Evolutionary conservation across 1,140 invertebrate species (phyloP).

Genomic region (Homalodisca vitripennis): DNA sequence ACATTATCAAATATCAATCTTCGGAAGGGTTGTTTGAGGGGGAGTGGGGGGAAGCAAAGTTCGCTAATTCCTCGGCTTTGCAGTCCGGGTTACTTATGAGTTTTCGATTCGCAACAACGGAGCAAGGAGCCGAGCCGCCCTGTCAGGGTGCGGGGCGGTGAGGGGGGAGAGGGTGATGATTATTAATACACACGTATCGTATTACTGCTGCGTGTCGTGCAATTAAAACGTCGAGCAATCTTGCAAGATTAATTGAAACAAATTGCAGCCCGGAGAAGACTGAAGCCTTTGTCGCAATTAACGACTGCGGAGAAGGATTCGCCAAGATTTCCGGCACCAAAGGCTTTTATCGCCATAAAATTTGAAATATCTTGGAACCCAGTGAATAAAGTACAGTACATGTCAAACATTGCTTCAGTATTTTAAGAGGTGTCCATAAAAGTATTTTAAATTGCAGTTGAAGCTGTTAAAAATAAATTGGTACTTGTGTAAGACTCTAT

Average conservation of each 20-base stretch:
- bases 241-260: conserved; percentile 36
- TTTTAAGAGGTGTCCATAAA: no score
- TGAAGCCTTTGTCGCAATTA: conserved; percentile 10
- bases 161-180: conserved; percentile 35
- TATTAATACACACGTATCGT: conserved; percentile 39
- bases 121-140: neutral
- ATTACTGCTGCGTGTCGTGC: conserved; percentile 32
- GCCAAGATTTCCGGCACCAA: neutral
- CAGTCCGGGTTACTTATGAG: conserved; percentile 30
- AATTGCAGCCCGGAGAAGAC: conserved; percentile 24
- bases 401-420: neutral
- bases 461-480: no score
- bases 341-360: neutral
- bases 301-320: no score
- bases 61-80: conserved; percentile 33
- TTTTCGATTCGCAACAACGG: conserved; percentile 31
- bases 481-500: no score
- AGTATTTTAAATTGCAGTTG: no score
- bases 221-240: conserved; percentile 33
- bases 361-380: neutral
- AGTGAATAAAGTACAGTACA: neutral
- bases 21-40: conserved; percentile 10
- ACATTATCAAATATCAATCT: conserved; percentile 29
- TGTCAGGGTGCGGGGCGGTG: conserved; percentile 34
- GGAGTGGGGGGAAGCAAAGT: conserved; percentile 27